These are phyloP conservation scores for Sebastes itinus DNA, from an alignment of 2,797 vertebrate genomes.

Conservation along the genomic window DNA sequence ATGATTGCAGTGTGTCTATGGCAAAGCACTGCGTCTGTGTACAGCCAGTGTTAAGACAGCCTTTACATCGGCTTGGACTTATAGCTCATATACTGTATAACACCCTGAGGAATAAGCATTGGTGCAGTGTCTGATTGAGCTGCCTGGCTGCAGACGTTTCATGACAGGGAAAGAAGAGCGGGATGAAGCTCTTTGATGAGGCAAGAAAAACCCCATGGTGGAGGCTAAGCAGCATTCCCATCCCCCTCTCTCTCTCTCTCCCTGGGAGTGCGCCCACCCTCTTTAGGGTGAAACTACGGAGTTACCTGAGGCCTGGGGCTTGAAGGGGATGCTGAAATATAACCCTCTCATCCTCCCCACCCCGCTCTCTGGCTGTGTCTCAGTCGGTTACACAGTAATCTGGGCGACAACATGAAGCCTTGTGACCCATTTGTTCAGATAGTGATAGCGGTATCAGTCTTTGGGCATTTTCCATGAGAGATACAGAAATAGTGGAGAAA, in stretches of 20 bases:
- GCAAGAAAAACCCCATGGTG: constrained; percentile 38
- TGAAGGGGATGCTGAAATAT: constrained; percentile 18
- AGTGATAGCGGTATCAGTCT: constrained; percentile 52
- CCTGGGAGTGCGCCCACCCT: constrained; percentile 35
- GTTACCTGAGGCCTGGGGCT: constrained; percentile 56
- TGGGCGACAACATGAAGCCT: constrained; percentile 58
- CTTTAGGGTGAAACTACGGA: constrained; percentile 50
- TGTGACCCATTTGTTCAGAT: constrained; percentile 69
- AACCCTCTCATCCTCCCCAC: neutral
- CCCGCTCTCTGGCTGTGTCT: constrained; percentile 48
- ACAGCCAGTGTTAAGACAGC: constrained; percentile 40
- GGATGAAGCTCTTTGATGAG: constrained; percentile 65
- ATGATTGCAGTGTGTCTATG: constrained; percentile 15
- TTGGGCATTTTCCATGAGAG: constrained; percentile 47
- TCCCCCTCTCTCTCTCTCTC: constrained; percentile 25
- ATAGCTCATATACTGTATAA: constrained; percentile 58
- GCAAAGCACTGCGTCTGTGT: constrained; percentile 27
- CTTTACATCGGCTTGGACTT: constrained; percentile 62
- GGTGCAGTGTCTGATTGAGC: constrained; percentile 63
- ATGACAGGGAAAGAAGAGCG: constrained; percentile 44
- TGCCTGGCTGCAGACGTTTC: constrained; percentile 53
- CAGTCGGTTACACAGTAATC: constrained; percentile 57
- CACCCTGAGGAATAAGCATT: constrained; percentile 62
- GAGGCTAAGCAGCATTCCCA: constrained; percentile 46
- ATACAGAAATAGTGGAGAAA: constrained; percentile 45